Evolutionary conservation across 2,888 invertebrate genomes (phyloP).

Genomic region (Cataglyphis rosenhaueri): DNA sequence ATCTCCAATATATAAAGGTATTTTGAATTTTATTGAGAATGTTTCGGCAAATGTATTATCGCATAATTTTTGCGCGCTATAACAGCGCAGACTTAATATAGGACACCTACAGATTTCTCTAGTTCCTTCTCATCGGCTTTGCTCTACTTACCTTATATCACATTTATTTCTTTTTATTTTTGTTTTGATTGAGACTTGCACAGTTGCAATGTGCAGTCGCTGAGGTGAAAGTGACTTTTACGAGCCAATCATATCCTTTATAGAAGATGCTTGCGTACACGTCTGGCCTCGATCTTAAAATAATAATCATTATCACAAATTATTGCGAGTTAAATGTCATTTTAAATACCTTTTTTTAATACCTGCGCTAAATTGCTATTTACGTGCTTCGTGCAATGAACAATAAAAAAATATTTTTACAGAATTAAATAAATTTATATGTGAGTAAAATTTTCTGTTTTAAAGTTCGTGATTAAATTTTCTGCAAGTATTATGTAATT

Average conservation of each 20-base stretch:
- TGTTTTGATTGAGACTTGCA: slow-evolving; percentile 32
- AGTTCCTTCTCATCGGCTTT: slow-evolving; percentile 15
- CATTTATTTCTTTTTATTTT: slow-evolving; percentile 16
- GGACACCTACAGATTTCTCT: background rate
- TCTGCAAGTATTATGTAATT: slow-evolving; percentile 42
- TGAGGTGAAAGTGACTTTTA: slow-evolving; percentile 44
- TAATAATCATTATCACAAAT: slow-evolving; percentile 26
- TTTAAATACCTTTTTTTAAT: background rate
- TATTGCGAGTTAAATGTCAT: slow-evolving; percentile 6
- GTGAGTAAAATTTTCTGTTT: background rate
- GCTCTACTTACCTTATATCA: slow-evolving; percentile 18
- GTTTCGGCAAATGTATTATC: background rate
- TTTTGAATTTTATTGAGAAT: background rate
- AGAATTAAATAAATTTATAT: slow-evolving; percentile 35
- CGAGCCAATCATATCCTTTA: slow-evolving; percentile 35
- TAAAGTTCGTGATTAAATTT: slow-evolving; percentile 18
- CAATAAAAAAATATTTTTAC: background rate
- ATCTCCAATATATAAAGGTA: too few species aligned
- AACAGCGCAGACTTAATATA: slow-evolving; percentile 1
- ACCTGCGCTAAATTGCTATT: background rate
- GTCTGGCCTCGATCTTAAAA: slow-evolving; percentile 43
- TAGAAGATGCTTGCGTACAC: slow-evolving; percentile 31
- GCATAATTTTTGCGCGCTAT: background rate
- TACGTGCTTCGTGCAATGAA: background rate
- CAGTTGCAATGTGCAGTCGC: slow-evolving; percentile 11